A percentile compares a stretch with the other conserved stretches of the same genome.
These are phyloP conservation scores for Drosophila prostipennis DNA, from an alignment of 2,888 invertebrate genomes.

Conservation along the genomic window DNA sequence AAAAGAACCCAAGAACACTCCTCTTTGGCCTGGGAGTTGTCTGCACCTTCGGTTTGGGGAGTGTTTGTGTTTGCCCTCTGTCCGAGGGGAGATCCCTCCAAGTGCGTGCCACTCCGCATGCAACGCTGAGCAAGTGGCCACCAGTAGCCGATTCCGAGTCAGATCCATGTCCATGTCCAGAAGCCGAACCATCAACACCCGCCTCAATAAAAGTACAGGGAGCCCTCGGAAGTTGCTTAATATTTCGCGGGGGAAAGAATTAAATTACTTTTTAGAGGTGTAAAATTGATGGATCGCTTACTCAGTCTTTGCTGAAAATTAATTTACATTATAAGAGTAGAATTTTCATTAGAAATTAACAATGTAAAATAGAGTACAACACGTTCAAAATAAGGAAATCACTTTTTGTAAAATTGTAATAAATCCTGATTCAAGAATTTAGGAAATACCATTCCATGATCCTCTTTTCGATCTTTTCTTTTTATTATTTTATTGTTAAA, in stretches of 20 bases:
- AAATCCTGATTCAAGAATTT: too few relatives aligned
- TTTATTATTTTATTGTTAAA: too few relatives aligned
- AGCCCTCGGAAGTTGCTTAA: background rate
- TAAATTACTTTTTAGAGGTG: background rate
- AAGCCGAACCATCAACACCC: constrained; percentile 17
- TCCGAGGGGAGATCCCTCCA: constrained; percentile 37
- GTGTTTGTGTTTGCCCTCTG: constrained; percentile 39
- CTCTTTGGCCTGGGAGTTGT: constrained; percentile 21
- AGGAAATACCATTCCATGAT: too few relatives aligned
- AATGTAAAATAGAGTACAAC: too few relatives aligned
- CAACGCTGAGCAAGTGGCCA: constrained; percentile 55
- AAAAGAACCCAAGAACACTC: constrained; percentile 23
- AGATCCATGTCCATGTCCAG: constrained; percentile 21
- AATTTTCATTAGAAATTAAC: too few relatives aligned
- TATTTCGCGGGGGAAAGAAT: background rate
- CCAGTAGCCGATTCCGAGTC: constrained; percentile 21
- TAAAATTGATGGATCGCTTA: background rate
- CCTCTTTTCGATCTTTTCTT: too few relatives aligned
- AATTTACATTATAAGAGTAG: too few relatives aligned
- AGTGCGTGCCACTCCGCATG: constrained; percentile 68
- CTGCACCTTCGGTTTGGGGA: constrained; percentile 17
- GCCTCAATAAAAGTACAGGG: constrained; percentile 13
- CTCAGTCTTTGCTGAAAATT: too few relatives aligned
- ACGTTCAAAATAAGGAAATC: too few relatives aligned
- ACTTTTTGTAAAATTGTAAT: too few relatives aligned